Conservation (phyloP, 1,140 invertebrate species). For the Aphidius gifuensis region DNA sequence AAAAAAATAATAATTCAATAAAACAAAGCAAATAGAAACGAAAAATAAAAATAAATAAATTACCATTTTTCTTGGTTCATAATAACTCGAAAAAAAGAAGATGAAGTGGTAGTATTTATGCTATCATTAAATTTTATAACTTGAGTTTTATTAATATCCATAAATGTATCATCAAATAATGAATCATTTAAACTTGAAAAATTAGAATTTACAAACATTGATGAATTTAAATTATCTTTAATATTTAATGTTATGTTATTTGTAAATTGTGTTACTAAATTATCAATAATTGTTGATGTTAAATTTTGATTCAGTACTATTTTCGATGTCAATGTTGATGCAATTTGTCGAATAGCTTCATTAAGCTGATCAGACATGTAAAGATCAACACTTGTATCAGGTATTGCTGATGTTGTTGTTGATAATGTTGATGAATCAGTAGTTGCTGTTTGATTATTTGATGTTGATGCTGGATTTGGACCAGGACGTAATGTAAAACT, state of each 20-base stretch:
- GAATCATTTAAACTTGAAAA: too few species aligned
- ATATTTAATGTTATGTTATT: constrained; percentile 33
- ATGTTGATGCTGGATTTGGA: constrained; percentile 43
- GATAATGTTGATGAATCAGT: constrained; percentile 5
- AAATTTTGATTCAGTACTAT: constrained; percentile 30
- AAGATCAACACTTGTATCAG: neutral
- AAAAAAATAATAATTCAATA: neutral
- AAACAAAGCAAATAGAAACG: neutral
- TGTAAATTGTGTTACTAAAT: constrained; percentile 36
- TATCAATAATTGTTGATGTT: constrained; percentile 29
- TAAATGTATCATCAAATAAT: constrained; percentile 1
- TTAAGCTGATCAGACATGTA: neutral
- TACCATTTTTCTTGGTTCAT: too few species aligned
- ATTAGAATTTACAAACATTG: constrained; percentile 13
- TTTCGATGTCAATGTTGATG: constrained; percentile 30
- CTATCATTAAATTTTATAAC: neutral
- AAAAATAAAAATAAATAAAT: too few species aligned
- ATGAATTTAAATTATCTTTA: constrained; percentile 21
- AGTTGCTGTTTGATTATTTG: constrained; percentile 17
- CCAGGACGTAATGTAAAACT: constrained; percentile 86
- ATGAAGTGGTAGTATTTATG: neutral
- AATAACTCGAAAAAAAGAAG: too few species aligned
- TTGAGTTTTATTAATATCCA: neutral
- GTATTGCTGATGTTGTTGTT: constrained; percentile 16
- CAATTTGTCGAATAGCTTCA: constrained; percentile 2